Evolutionary conservation across 2,797 vertebrate species (phyloP).

Genomic region (Sebastes paucispinis): DNA sequence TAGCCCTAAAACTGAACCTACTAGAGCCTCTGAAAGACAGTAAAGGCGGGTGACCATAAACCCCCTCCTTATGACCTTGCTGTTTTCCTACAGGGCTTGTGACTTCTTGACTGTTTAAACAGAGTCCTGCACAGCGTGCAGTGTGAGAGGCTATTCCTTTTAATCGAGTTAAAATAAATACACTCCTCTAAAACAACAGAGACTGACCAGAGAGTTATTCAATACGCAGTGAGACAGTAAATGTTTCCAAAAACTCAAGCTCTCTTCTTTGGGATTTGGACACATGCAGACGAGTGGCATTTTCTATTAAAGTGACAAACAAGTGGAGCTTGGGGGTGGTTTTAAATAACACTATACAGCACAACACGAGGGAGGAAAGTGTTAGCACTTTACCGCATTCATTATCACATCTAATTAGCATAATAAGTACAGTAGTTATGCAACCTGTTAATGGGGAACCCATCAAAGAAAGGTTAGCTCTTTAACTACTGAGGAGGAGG

Average conservation of each 20-base stretch:
- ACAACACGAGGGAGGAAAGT: conserved; percentile 37
- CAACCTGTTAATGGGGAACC: conserved; percentile 41
- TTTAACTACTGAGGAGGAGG: conserved; percentile 25
- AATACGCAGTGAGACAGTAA: neutral
- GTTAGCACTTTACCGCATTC: conserved; percentile 30
- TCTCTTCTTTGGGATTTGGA: conserved; percentile 19
- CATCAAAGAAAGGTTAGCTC: conserved; percentile 36
- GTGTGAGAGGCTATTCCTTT: too few relatives aligned
- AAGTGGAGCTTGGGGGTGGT: conserved; percentile 26
- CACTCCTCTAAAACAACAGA: too few relatives aligned
- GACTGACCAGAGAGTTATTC: too few relatives aligned
- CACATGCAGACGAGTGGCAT: neutral
- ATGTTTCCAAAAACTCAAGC: neutral
- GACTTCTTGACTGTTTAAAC: too few relatives aligned
- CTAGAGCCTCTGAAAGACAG: too few relatives aligned
- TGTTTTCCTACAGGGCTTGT: too few relatives aligned
- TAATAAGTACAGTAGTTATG: conserved; percentile 54
- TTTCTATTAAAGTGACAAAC: conserved; percentile 32
- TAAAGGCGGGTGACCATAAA: too few relatives aligned
- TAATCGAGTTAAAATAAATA: too few relatives aligned
- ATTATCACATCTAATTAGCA: conserved; percentile 61
- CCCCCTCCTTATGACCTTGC: too few relatives aligned
- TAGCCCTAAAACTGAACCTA: too few relatives aligned
- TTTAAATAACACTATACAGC: conserved; percentile 13
- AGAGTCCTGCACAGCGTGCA: too few relatives aligned